phyloP scores from a whole-genome alignment of 2,113 vertebrate genomes.

The Hylia prasina region DNA sequence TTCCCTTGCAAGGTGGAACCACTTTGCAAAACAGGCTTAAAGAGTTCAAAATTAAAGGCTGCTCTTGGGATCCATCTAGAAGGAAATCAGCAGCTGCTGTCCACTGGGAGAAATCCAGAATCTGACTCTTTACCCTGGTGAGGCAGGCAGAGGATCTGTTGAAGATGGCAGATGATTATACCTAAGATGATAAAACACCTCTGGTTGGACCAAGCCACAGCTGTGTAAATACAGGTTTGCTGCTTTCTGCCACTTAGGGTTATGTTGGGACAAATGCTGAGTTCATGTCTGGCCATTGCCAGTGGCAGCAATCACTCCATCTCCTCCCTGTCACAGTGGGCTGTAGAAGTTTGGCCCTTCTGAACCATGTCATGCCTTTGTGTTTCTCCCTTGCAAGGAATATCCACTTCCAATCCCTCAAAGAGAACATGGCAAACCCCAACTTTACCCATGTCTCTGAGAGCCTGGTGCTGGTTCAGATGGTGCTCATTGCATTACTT shows the following conservation, averaged over 20 bases:
- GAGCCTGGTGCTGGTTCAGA: not conserved
- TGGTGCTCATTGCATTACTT: rapidly evolving
- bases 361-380: rapidly evolving
- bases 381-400: not conserved
- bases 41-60: not conserved
- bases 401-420: not conserved
- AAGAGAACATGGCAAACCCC: not conserved
- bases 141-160: not conserved
- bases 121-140: not conserved
- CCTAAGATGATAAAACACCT: not conserved
- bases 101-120: not conserved
- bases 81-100: not conserved
- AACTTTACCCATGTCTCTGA: not conserved
- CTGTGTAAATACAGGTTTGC: not conserved
- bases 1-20: not conserved
- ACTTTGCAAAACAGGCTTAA: not conserved
- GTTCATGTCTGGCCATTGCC: not conserved
- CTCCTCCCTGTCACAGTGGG: rapidly evolving
- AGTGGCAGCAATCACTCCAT: not conserved
- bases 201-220: not conserved
- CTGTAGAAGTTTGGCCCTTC: not conserved
- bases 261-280: not conserved
- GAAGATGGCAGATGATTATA: not conserved
- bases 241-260: not conserved
- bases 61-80: not conserved